Evolutionary conservation across 2,888 invertebrate species (phyloP).

Genomic region (Lasioglossum villosulum): DNA sequence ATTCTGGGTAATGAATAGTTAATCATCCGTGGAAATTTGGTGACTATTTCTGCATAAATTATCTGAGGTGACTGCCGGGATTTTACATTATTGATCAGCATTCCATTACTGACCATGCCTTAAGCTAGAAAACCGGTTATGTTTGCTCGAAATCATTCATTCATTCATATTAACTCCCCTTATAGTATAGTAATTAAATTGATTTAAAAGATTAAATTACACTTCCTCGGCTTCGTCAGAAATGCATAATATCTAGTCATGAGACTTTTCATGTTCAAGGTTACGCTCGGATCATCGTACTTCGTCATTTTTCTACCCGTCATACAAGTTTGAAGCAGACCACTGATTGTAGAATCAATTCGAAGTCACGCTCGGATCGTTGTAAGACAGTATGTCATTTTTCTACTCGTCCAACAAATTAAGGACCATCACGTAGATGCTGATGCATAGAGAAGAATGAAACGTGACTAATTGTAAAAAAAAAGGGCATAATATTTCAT

Average conservation of each 20-base stretch:
- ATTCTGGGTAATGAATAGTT: background rate
- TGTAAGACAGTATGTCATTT: background rate
- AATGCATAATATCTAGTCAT: too few species aligned
- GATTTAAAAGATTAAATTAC: too few species aligned
- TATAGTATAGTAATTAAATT: too few species aligned
- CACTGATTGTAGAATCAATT: background rate
- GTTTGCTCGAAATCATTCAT: too few species aligned
- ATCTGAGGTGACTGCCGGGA: background rate
- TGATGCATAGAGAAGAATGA: slow-evolving; percentile 8
- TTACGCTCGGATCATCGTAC: background rate
- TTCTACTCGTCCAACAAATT: background rate
- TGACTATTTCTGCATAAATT: background rate
- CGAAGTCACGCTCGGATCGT: background rate
- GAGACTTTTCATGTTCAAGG: background rate
- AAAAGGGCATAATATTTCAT: background rate
- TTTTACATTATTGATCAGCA: background rate
- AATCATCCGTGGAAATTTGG: background rate
- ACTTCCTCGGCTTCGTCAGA: too few species aligned
- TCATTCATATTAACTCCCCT: too few species aligned
- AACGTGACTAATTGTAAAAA: slow-evolving; percentile 4
- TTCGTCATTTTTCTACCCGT: background rate
- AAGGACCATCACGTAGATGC: slow-evolving; percentile 2
- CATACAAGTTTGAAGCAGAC: background rate
- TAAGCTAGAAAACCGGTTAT: too few species aligned
- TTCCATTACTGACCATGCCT: background rate